These are phyloP conservation scores for Oncopeltus fasciatus DNA, from an alignment of 1,140 invertebrate species.

Conservation along the genomic window DNA sequence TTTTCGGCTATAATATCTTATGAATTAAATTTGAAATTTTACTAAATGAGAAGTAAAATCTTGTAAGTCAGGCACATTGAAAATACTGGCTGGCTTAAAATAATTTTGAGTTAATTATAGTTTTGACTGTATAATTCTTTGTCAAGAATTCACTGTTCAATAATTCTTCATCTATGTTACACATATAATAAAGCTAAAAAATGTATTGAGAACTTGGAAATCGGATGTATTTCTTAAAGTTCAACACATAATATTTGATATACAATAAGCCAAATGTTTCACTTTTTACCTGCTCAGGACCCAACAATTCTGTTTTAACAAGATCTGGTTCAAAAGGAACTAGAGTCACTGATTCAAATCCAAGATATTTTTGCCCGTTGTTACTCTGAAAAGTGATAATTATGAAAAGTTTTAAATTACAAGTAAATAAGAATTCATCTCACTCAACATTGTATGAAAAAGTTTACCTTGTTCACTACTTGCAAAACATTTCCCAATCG, in stretches of 20 bases:
- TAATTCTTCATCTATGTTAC: too few species aligned
- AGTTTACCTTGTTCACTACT: conserved; percentile 36
- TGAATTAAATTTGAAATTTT: too few species aligned
- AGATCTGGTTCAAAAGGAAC: conserved; percentile 87
- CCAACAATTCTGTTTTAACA: conserved; percentile 64
- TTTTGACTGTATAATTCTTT: background rate
- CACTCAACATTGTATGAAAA: background rate
- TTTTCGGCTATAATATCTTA: too few species aligned
- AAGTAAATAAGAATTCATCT: background rate
- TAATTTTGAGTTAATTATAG: too few species aligned
- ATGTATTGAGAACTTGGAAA: background rate
- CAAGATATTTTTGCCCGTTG: conserved; percentile 7
- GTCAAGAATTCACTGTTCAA: conserved; percentile 7
- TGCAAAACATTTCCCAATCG: conserved; percentile 84
- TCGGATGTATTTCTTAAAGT: background rate
- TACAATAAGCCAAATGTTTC: conserved; percentile 22
- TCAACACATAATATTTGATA: background rate
- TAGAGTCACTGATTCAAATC: conserved; percentile 44
- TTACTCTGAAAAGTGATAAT: conserved; percentile 12
- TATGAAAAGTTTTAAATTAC: background rate
- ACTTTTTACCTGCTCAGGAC: conserved; percentile 50
- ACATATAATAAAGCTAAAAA: background rate
- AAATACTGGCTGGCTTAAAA: too few species aligned
- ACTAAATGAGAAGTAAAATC: too few species aligned
- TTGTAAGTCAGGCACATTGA: too few species aligned